Base-by-base conservation (phyloP, 1,140 invertebrate genomes). In the Pseudachorutes palmiensis region DNA sequence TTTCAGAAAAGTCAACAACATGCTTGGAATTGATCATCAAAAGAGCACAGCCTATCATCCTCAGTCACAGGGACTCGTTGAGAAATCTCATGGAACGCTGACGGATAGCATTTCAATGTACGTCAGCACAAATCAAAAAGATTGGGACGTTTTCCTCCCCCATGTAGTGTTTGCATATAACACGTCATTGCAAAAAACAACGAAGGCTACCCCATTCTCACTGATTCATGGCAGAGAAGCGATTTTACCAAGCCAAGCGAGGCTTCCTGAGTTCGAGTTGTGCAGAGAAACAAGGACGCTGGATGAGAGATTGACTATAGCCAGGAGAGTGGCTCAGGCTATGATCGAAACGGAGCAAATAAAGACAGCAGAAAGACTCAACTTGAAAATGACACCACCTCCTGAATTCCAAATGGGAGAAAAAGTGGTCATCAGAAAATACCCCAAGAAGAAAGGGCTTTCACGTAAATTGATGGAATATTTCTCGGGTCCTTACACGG, bases 61-160 rank as follows among this genome's bases (percentile, higher is more conserved):
- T 1, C 1, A 24, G 3, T 1, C 19, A 0, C 26, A 57, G 0
- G 32, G 31, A 1, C 19, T 57, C 16, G 33, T 57, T 0, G 66
- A 68, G n/a, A 59, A 33, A 48, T 33, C 16, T 16, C 48, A 64
- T 59, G 0, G 3, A 1, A 65, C 64, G 19, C 14, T 65, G 24
- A 57, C 51, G 9, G 51, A 63, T 16, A 41, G 32, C 36, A 63
- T 63, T 28, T 36, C 72, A 33, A 66, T 75, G 55, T 76, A 73
- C 64, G 57, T 64, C 2, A 68, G 73, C 14, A 51, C 68, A 63
- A 70, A 70, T 9, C 71, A 73, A 62, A 65, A 60, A 29, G 70
- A 78, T 55, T 78, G 76, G 78, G 74, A 78, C 66, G 55, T 58
- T 28, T 74, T 72, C 55, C 33, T 77, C 14, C 67, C 66, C 24